phyloP scores from a whole-genome alignment of 92 coral and sea anemone genomes.

The Heliopora coerulea region DNA sequence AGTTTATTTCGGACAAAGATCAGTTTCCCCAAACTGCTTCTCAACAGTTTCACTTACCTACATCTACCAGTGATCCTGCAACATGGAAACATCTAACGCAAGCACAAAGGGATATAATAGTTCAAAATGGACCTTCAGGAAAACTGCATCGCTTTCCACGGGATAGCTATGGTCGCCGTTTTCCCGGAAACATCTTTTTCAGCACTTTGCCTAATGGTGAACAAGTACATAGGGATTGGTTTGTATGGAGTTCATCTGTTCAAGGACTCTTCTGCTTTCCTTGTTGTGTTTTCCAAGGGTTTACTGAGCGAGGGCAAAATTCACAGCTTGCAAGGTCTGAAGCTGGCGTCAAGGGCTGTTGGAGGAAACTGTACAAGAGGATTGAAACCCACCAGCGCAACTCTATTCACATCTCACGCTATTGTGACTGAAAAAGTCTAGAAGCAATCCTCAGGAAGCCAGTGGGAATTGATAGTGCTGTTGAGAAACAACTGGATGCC shows the following conservation, averaged over 20 bases:
- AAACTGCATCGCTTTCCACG: too few species aligned
- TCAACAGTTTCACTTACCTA: too few species aligned
- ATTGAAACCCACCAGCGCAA: conserved; percentile 29
- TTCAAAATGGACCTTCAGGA: too few species aligned
- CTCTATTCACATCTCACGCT: conserved; percentile 23
- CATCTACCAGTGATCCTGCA: too few species aligned
- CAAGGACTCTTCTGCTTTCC: conserved; percentile 33
- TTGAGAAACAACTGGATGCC: conserved; percentile 1
- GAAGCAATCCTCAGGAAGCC: background rate
- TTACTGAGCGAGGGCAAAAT: background rate
- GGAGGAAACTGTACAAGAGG: conserved; percentile 32
- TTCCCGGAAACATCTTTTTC: background rate
- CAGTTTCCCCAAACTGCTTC: too few species aligned
- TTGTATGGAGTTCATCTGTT: conserved; percentile 25
- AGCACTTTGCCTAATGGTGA: conserved; percentile 24
- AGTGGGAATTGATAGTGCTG: conserved; percentile 16
- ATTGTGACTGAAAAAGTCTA: conserved; percentile 27
- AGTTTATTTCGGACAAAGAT: too few species aligned
- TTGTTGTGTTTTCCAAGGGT: conserved; percentile 21
- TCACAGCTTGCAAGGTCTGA: conserved; percentile 18
- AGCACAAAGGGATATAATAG: too few species aligned
- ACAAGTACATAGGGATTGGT: conserved; percentile 23
- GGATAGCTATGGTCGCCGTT: too few species aligned
- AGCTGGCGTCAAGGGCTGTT: conserved; percentile 17
- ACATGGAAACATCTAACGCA: too few species aligned